Conservation (phyloP, 2,797 vertebrate species). For the Echiichthys vipera region DNA sequence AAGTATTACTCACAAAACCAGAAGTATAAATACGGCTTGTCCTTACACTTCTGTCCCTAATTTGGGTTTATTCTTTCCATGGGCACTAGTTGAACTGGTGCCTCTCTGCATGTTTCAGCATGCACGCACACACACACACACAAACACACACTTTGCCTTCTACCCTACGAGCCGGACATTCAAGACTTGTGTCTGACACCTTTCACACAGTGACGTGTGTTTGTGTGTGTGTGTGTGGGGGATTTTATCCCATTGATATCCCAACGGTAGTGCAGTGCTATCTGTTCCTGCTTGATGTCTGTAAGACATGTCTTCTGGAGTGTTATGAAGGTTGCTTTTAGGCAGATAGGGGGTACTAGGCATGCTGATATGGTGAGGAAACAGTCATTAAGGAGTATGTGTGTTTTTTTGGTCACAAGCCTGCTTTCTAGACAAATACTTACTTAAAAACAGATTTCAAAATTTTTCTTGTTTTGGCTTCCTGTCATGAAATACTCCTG, state of each 20-base stretch:
- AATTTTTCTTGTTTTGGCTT: not conserved
- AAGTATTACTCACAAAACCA: constrained; percentile 42
- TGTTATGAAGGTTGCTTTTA: constrained; percentile 18
- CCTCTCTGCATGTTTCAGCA: constrained; percentile 26
- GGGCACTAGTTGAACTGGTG: constrained; percentile 20
- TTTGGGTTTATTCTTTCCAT: constrained; percentile 64
- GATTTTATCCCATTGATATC: constrained; percentile 54
- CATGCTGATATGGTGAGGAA: not conserved
- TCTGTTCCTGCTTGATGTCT: constrained; percentile 68
- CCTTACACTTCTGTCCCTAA: constrained; percentile 47
- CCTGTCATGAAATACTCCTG: constrained; percentile 33
- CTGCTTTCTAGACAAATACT: not conserved
- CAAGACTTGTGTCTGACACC: constrained; percentile 50
- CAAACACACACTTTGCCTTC: constrained; percentile 4
- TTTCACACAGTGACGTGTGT: constrained; percentile 14
- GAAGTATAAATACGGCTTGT: constrained; percentile 53
- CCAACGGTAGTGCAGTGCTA: constrained; percentile 51
- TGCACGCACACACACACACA: constrained; percentile 30
- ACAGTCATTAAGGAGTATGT: not conserved
- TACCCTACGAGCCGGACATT: constrained; percentile 1
- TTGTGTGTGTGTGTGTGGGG: constrained; percentile 16
- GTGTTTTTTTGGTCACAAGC: not conserved
- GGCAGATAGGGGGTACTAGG: not conserved
- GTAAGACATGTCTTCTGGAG: constrained; percentile 33
- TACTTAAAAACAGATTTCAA: not conserved